These are phyloP conservation scores for Acrocera orbiculus DNA, from an alignment of 2,888 invertebrate genomes.

Conservation along the genomic window DNA sequence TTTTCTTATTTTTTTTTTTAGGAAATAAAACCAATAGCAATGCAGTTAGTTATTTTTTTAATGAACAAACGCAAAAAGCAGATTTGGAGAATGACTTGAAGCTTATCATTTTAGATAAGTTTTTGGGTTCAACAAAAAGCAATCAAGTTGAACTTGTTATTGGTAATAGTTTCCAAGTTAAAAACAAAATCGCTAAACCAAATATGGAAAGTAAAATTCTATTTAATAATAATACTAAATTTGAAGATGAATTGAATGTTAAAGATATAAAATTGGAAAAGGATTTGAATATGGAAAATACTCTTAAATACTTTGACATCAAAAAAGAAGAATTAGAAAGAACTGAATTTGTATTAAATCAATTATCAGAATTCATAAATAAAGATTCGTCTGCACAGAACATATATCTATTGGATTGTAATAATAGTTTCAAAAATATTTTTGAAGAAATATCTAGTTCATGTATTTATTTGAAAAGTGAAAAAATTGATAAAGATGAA, in stretches of 20 bases:
- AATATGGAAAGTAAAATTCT: not conserved
- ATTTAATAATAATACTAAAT: not conserved
- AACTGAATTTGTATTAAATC: not conserved
- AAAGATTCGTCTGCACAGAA: no score
- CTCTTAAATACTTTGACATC: constrained; percentile 2
- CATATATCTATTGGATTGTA: constrained; percentile 6
- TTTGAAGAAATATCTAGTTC: constrained; percentile 1
- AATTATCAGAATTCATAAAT: not conserved
- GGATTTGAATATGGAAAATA: not conserved
- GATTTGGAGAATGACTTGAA: not conserved
- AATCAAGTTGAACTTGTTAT: constrained; percentile 3
- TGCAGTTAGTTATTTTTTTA: not conserved
- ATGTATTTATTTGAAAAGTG: no score
- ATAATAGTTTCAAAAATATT: not conserved
- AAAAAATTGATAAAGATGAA: no score
- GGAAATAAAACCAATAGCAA: not conserved
- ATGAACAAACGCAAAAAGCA: not conserved
- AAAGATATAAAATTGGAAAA: not conserved
- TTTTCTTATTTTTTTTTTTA: no score
- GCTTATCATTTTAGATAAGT: constrained; percentile 4
- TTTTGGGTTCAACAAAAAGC: not conserved
- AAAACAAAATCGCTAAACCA: not conserved
- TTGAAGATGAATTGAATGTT: not conserved
- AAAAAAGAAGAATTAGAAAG: not conserved
- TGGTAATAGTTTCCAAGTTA: not conserved